Conservation (phyloP, 2,888 invertebrate species). For the Dusona sp. region DNA sequence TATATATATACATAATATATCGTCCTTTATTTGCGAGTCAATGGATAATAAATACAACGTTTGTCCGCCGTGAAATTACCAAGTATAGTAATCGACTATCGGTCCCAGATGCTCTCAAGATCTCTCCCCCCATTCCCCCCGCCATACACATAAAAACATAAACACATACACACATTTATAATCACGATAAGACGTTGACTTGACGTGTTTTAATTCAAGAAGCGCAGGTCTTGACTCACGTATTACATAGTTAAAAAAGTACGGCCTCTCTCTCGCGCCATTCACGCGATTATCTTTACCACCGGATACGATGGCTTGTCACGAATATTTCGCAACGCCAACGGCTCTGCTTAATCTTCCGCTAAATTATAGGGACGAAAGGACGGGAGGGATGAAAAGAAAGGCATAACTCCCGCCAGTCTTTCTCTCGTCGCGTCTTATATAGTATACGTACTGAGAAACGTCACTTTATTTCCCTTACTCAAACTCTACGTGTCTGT, state of each 20-base stretch:
- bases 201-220: constrained; percentile 56
- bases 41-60: constrained; percentile 71
- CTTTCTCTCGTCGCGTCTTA: constrained; percentile 66
- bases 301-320: constrained; percentile 67
- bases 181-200: constrained; percentile 51
- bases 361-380: constrained; percentile 64
- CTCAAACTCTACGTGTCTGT: too few species aligned
- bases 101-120: constrained; percentile 55
- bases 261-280: constrained; percentile 62
- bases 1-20: constrained; percentile 50
- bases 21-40: constrained; percentile 46
- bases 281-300: constrained; percentile 61
- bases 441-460: neutral
- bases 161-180: constrained; percentile 6
- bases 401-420: constrained; percentile 18
- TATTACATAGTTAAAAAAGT: constrained; percentile 26
- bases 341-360: constrained; percentile 67
- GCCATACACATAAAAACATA: neutral
- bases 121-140: neutral
- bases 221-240: constrained; percentile 25
- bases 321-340: constrained; percentile 66
- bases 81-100: constrained; percentile 65
- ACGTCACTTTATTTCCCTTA: neutral
- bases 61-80: constrained; percentile 73
- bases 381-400: constrained; percentile 54